These are phyloP conservation scores for Temnothorax rugatulus DNA, from an alignment of 2,888 invertebrate species.

Conservation along the genomic window DNA sequence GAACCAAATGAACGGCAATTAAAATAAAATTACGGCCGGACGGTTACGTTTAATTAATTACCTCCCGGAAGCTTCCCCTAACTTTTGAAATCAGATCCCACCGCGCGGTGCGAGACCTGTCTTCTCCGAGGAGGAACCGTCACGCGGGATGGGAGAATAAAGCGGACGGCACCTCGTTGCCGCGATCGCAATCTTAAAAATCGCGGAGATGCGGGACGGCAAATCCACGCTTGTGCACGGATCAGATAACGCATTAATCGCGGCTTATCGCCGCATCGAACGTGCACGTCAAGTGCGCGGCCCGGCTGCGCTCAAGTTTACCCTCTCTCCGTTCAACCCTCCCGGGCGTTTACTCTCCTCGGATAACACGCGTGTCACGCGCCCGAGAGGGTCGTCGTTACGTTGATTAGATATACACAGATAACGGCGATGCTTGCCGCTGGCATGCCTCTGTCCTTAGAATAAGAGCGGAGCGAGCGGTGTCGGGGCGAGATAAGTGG, in stretches of 20 bases:
- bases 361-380: conserved; percentile 43
- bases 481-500: conserved; percentile 62
- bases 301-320: conserved; percentile 62
- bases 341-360: conserved; percentile 57
- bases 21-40: neutral
- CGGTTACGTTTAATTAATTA: conserved; percentile 10
- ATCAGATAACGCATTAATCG: conserved; percentile 73
- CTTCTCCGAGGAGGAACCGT: neutral
- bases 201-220: conserved; percentile 36
- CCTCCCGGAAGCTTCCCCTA: neutral
- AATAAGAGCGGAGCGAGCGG: conserved; percentile 54
- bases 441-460: conserved; percentile 73
- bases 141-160: conserved; percentile 16
- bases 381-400: conserved; percentile 68
- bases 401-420: conserved; percentile 81
- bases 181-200: conserved; percentile 59
- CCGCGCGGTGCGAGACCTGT: neutral
- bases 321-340: conserved; percentile 65
- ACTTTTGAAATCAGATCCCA: neutral
- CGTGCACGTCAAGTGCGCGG: conserved; percentile 34
- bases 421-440: conserved; percentile 76
- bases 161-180: conserved; percentile 20
- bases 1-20: neutral
- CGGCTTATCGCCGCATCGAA: conserved; percentile 65
- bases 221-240: conserved; percentile 50